phyloP scores from a whole-genome alignment of 2,888 invertebrate species.

The Orthosia gothica region DNA sequence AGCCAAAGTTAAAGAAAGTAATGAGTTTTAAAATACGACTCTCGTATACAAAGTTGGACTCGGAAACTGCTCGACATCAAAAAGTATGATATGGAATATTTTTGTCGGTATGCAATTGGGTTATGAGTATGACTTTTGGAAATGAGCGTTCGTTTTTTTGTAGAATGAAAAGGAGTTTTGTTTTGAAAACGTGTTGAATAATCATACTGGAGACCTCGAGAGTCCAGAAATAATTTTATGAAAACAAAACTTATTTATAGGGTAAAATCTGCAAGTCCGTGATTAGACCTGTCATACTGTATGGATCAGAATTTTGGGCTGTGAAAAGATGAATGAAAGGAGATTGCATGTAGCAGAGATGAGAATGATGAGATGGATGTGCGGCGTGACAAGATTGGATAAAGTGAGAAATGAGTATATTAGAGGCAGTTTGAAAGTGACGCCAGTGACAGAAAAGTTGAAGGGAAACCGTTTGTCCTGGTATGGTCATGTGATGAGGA shows the following conservation, averaged over 20 bases:
- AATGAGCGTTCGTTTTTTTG: conserved; percentile 7
- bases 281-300: too few species aligned
- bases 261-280: too few species aligned
- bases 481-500: too few species aligned
- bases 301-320: too few species aligned
- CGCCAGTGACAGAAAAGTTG: too few species aligned
- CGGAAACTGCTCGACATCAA: conserved; percentile 20
- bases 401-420: too few species aligned
- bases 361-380: too few species aligned
- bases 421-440: too few species aligned
- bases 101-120: conserved; percentile 26
- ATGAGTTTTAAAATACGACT: conserved; percentile 51
- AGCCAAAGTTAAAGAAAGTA: conserved; percentile 45
- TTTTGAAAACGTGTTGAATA: neutral
- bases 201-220: neutral
- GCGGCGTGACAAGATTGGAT: too few species aligned
- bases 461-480: too few species aligned
- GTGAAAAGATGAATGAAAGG: too few species aligned
- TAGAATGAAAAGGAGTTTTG: neutral
- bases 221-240: neutral
- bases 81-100: conserved; percentile 41
- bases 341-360: too few species aligned
- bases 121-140: conserved; percentile 23
- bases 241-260: neutral
- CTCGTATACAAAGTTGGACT: conserved; percentile 24